Percentiles rank a stretch among this genome's conserved stretches.
phyloP scores from a whole-genome alignment of 2,888 invertebrate genomes.

The Melanostoma mellinum region DNA sequence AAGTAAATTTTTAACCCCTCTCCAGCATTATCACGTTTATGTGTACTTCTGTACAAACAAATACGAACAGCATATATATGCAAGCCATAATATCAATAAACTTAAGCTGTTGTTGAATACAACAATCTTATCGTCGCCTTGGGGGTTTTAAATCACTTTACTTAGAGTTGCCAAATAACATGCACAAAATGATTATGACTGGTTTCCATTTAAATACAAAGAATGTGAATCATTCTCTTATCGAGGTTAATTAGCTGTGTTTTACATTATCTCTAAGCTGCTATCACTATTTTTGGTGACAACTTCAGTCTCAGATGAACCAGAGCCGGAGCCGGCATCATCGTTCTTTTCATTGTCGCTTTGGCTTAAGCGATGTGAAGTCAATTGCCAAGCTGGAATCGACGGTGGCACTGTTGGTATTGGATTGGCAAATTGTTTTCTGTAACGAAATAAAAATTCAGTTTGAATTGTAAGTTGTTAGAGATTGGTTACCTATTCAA shows the following conservation, averaged over 20 bases:
- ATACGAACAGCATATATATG: not conserved
- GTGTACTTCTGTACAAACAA: not conserved
- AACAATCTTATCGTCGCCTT: conserved; percentile 13
- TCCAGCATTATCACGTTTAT: conserved; percentile 17
- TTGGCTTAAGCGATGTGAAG: conserved; percentile 80
- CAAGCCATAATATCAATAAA: not conserved
- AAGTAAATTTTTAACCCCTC: conserved; percentile 9
- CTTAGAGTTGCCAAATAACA: not conserved
- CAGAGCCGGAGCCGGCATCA: conserved; percentile 85
- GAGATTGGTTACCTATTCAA: conserved; percentile 84
- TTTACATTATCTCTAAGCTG: conserved; percentile 88
- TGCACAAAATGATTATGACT: not conserved
- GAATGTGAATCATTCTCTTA: not conserved
- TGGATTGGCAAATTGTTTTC: conserved; percentile 91
- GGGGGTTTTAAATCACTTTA: not conserved
- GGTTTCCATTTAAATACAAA: conserved; percentile 4
- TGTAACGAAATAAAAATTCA: conserved; percentile 75
- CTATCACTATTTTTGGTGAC: conserved; percentile 89
- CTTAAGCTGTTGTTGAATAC: conserved; percentile 3
- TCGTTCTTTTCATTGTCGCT: conserved; percentile 83
- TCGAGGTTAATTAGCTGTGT: not conserved
- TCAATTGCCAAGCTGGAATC: conserved; percentile 92
- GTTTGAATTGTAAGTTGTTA: not conserved
- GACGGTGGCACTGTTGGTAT: conserved; percentile 86
- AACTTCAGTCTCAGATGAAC: conserved; percentile 88